Evolutionary conservation across 2,113 vertebrate species (phyloP).

Genomic region (Tenebrosternarchus preto): DNA sequence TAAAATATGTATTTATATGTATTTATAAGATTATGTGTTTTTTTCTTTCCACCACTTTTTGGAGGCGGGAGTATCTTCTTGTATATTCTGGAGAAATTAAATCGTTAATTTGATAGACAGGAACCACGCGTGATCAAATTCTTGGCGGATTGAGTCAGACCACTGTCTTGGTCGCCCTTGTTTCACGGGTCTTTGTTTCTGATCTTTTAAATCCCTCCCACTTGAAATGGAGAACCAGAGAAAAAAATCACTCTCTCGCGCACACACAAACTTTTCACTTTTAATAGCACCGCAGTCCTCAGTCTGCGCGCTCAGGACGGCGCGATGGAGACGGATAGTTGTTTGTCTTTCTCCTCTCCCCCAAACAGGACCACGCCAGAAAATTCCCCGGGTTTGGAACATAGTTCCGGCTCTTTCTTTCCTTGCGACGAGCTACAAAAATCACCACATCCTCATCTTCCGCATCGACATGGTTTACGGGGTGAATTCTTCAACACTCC

Average conservation of each 20-base stretch:
- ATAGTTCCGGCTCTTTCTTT: conserved; percentile 67
- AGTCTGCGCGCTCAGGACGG: conserved; percentile 57
- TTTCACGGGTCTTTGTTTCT: conserved; percentile 78
- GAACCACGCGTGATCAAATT: conserved; percentile 75
- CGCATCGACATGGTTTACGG: conserved; percentile 60
- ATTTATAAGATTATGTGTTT: neutral
- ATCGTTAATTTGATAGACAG: conserved; percentile 70
- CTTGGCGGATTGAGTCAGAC: conserved; percentile 73
- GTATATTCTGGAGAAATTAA: conserved; percentile 62
- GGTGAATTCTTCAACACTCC: conserved; percentile 64
- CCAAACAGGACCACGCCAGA: conserved; percentile 69
- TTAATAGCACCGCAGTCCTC: conserved; percentile 63
- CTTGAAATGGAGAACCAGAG: conserved; percentile 68
- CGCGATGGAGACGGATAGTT: conserved; percentile 80
- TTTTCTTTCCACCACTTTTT: neutral
- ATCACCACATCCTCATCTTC: conserved; percentile 59
- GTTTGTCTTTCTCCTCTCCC: conserved; percentile 77
- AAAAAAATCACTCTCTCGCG: conserved; percentile 5
- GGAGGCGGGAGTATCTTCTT: conserved; percentile 59
- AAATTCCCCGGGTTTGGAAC: conserved; percentile 69
- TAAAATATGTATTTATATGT: neutral
- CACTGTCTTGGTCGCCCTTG: conserved; percentile 55
- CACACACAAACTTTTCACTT: conserved; percentile 60
- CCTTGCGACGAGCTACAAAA: conserved; percentile 63
- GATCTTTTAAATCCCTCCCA: conserved; percentile 79